These are phyloP conservation scores for Siphlonurus alternatus DNA, from an alignment of 2,888 invertebrate genomes.

Conservation along the genomic window DNA sequence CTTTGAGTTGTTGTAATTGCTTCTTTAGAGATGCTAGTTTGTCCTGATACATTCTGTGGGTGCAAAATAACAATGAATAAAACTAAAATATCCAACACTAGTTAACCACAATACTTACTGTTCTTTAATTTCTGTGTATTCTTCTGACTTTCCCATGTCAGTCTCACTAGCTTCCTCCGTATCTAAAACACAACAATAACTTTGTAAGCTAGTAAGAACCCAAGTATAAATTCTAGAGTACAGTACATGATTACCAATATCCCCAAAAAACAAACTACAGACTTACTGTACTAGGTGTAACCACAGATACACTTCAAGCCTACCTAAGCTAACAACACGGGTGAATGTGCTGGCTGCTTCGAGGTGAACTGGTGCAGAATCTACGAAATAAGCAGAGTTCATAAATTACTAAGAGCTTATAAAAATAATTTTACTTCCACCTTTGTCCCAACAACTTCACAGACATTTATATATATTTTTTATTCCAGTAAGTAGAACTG, in stretches of 20 bases:
- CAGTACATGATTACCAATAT: not conserved
- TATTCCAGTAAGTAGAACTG: too few relatives aligned
- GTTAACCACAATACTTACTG: slow-evolving; percentile 49
- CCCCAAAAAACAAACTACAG: not conserved
- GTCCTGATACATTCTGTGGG: slow-evolving; percentile 80
- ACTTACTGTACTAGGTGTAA: not conserved
- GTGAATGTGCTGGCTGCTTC: too few relatives aligned
- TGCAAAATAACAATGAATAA: slow-evolving; percentile 16
- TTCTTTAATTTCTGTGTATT: slow-evolving; percentile 72
- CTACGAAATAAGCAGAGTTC: too few relatives aligned
- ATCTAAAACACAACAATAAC: slow-evolving; percentile 43
- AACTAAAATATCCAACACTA: not conserved
- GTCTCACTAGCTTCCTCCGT: slow-evolving; percentile 95
- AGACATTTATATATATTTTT: too few relatives aligned
- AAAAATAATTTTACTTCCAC: too few relatives aligned
- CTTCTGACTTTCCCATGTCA: slow-evolving; percentile 68
- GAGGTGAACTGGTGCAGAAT: too few relatives aligned
- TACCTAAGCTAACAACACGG: too few relatives aligned
- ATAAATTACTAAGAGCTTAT: too few relatives aligned
- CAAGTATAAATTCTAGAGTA: not conserved
- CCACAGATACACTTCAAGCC: too few relatives aligned
- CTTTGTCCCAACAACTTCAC: too few relatives aligned
- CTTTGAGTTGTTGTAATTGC: slow-evolving; percentile 75
- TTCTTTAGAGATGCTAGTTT: slow-evolving; percentile 76
- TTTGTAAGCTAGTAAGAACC: not conserved